Evolutionary conservation across 2,888 invertebrate species (phyloP).

Genomic region (Caradrina kadenii): DNA sequence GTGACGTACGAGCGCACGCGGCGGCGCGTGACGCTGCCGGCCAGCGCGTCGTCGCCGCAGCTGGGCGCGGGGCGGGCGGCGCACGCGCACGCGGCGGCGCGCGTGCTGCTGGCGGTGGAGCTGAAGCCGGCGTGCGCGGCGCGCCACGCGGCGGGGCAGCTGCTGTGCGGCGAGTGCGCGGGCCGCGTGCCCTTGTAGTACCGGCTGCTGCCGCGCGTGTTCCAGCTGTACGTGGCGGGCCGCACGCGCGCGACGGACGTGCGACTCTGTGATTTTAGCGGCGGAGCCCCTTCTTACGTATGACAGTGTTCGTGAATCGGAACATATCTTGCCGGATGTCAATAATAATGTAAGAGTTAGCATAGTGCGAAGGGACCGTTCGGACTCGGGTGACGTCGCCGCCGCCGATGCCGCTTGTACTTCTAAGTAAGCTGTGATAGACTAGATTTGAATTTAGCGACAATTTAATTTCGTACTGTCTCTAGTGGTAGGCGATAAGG

Average conservation of each 20-base stretch:
- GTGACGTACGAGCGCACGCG: slow-evolving; percentile 64
- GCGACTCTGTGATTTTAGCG: slow-evolving; percentile 61
- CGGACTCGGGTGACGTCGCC: slow-evolving; percentile 54
- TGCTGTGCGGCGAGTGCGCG: slow-evolving; percentile 74
- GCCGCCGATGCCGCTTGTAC: slow-evolving; percentile 71
- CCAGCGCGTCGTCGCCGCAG: slow-evolving; percentile 87
- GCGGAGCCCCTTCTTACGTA: slow-evolving; percentile 55
- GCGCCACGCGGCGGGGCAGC: slow-evolving; percentile 66
- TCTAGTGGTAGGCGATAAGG: slow-evolving; percentile 83
- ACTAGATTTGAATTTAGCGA: slow-evolving; percentile 85
- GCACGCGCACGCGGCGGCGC: slow-evolving; percentile 70
- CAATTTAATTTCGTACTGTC: slow-evolving; percentile 74
- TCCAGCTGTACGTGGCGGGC: slow-evolving; percentile 83
- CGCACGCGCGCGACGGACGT: slow-evolving; percentile 58
- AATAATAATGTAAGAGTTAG: slow-evolving; percentile 59
- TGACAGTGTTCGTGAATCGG: slow-evolving; percentile 58
- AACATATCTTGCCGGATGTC: slow-evolving; percentile 71
- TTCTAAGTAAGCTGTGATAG: slow-evolving; percentile 88
- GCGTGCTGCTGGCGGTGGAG: slow-evolving; percentile 86
- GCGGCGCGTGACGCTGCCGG: slow-evolving; percentile 69
- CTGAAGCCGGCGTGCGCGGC: slow-evolving; percentile 70
- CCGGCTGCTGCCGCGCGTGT: slow-evolving; percentile 87
- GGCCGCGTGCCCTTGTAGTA: slow-evolving; percentile 83
- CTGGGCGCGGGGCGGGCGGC: slow-evolving; percentile 62
- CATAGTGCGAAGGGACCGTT: slow-evolving; percentile 51